Conservation (phyloP, 2,888 invertebrate genomes). For the Aphodius granarius region DNA sequence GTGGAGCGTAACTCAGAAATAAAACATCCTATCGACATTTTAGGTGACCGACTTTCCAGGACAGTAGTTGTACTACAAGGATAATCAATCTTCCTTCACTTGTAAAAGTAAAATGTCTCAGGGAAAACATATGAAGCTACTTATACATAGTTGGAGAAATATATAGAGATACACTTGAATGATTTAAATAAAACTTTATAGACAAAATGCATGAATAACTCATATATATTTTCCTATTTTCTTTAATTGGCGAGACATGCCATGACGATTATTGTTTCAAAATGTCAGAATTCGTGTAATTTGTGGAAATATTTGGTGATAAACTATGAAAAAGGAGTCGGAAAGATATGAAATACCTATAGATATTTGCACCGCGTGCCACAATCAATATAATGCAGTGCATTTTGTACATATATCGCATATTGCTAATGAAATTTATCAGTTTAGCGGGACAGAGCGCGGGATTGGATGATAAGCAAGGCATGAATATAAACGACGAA, state of each 20-base stretch:
- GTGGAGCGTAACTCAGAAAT: neutral
- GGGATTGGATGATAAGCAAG: neutral
- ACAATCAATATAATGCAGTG: neutral
- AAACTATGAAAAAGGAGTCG: too few relatives aligned
- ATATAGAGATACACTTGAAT: too few relatives aligned
- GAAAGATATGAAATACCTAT: too few relatives aligned
- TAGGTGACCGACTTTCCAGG: neutral
- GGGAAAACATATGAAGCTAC: neutral
- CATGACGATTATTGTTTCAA: too few relatives aligned
- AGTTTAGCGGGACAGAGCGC: neutral
- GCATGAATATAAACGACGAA: neutral
- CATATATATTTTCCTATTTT: too few relatives aligned
- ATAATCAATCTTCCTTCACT: neutral
- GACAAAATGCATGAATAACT: too few relatives aligned
- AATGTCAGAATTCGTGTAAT: too few relatives aligned
- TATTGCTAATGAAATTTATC: neutral
- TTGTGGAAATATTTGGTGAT: too few relatives aligned
- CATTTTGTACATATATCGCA: neutral
- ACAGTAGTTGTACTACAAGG: neutral
- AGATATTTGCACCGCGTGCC: neutral
- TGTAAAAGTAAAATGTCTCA: neutral
- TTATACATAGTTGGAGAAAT: too few relatives aligned
- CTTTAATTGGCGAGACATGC: too few relatives aligned
- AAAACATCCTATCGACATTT: neutral
- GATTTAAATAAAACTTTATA: too few relatives aligned